Conservation (phyloP, 2,888 invertebrate species). For the Linnaemya tessellans region DNA sequence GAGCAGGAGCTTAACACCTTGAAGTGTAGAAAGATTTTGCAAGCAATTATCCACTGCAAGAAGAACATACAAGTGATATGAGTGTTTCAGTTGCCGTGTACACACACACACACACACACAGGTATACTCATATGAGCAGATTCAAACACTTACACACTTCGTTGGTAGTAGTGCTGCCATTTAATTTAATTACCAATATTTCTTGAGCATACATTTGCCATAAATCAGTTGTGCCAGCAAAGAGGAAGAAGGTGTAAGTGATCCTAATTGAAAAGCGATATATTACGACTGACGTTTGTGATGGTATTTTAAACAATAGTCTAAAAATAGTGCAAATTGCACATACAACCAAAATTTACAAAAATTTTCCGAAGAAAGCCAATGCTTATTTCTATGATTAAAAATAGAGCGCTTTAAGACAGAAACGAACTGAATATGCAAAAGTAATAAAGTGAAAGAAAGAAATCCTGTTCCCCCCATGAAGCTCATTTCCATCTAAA, state of each 20-base stretch:
- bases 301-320: no score
- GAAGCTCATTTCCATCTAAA: no score
- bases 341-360: no score
- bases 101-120: neutral
- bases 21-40: constrained; percentile 37
- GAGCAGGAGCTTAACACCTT: constrained; percentile 34
- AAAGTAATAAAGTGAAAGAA: no score
- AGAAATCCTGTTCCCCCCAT: no score
- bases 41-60: constrained; percentile 26
- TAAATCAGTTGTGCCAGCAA: constrained; percentile 5
- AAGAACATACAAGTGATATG: neutral
- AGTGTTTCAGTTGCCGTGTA: neutral
- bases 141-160: constrained; percentile 36
- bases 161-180: constrained; percentile 56
- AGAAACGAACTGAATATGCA: no score
- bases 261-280: no score
- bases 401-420: no score
- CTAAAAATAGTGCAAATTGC: no score
- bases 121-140: neutral
- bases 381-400: no score
- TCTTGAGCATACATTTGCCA: constrained; percentile 15
- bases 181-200: constrained; percentile 69
- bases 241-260: neutral
- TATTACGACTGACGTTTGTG: no score
- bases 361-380: no score